Percentiles rank a stretch among this genome's conserved stretches.
phyloP scores from a whole-genome alignment of 2,797 vertebrate species.

The Ispidina lecontei region DNA sequence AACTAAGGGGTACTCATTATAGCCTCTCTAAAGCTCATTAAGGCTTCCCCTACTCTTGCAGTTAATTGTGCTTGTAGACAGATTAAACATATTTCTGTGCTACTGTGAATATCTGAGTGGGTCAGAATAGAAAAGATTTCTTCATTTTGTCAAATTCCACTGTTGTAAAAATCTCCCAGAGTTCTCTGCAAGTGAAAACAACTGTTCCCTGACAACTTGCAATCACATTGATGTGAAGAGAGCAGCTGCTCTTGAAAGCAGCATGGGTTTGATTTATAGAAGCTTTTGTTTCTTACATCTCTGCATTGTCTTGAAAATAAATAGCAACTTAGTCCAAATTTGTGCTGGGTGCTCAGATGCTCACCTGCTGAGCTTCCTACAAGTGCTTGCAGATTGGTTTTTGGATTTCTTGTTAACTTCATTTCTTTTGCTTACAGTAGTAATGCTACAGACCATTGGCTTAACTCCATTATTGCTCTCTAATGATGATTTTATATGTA shows the following conservation, averaged over 20 bases:
- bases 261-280: neutral
- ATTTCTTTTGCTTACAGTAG: neutral
- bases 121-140: neutral
- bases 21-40: neutral
- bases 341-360: neutral
- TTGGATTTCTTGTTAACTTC: neutral
- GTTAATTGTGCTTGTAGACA: neutral
- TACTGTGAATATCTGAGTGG: neutral
- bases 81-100: neutral
- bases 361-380: neutral
- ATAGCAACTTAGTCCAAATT: neutral
- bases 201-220: neutral
- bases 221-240: neutral
- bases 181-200: neutral
- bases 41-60: neutral
- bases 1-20: neutral
- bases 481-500: neutral
- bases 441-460: neutral
- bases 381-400: neutral
- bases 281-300: neutral
- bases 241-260: constrained; percentile 1
- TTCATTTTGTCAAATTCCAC: neutral
- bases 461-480: neutral
- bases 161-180: neutral
- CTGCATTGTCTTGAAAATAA: neutral